Percentiles rank a stretch among this genome's conserved stretches.
These are phyloP conservation scores for Trachymyrmex septentrionalis DNA, from an alignment of 1,140 invertebrate species.

Conservation along the genomic window DNA sequence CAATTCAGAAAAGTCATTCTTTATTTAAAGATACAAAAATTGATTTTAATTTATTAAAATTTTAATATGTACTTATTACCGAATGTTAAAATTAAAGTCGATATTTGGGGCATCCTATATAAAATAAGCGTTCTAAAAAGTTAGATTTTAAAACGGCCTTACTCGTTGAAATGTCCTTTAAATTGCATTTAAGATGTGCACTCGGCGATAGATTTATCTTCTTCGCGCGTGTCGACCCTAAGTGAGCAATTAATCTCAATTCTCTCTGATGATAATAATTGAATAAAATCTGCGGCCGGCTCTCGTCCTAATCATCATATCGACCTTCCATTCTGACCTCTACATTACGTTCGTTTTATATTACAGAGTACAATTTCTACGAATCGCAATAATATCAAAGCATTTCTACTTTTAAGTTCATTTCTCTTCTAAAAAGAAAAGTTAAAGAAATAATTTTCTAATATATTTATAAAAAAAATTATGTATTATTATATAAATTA, in stretches of 20 bases:
- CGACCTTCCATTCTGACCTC: conserved; percentile 16
- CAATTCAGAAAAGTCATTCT: not conserved
- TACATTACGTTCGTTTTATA: conserved; percentile 3
- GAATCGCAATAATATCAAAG: conserved; percentile 2
- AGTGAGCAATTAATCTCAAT: conserved; percentile 62
- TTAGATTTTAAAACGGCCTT: conserved; percentile 29
- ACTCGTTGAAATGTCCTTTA: conserved; percentile 34
- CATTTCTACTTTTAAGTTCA: not conserved
- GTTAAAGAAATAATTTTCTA: not conserved
- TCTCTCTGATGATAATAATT: conserved; percentile 52
- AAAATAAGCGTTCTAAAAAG: not conserved
- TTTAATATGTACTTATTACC: not conserved
- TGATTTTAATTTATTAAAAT: not conserved
- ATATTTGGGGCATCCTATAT: not conserved
- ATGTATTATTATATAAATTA: not conserved
- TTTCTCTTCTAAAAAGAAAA: not conserved
- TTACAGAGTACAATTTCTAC: conserved; percentile 7
- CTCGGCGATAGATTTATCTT: conserved; percentile 53
- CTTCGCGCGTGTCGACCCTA: conserved; percentile 20
- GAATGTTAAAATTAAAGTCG: conserved; percentile 2
- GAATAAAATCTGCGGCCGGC: conserved; percentile 43
- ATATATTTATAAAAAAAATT: not conserved
- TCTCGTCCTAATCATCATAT: conserved; percentile 27
- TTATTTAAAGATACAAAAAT: not conserved
- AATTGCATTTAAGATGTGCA: conserved; percentile 56